Evolutionary conservation across 2,888 invertebrate species (phyloP).

Genomic region (Zonitis immaculata): DNA sequence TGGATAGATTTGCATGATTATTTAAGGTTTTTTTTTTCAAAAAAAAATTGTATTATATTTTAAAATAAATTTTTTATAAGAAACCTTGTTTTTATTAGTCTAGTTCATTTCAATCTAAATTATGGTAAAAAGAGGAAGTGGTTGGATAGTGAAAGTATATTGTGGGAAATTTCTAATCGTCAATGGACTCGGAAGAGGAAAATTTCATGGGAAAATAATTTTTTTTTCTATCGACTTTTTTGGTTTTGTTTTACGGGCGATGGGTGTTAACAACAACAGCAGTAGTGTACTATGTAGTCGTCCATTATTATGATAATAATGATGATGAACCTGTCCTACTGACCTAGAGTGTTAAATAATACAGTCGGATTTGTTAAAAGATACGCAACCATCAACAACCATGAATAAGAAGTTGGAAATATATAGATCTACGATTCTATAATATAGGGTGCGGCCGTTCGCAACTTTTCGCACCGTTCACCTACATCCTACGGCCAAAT

Average conservation of each 20-base stretch:
- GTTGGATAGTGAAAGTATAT: neutral
- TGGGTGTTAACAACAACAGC: too few relatives aligned
- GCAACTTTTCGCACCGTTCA: constrained; percentile 36
- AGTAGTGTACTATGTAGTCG: neutral
- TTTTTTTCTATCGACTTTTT: neutral
- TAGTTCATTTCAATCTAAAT: too few relatives aligned
- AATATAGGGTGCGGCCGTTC: neutral
- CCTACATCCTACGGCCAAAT: constrained; percentile 36
- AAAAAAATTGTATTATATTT: constrained; percentile 38
- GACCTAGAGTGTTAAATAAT: constrained; percentile 1
- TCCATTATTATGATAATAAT: neutral
- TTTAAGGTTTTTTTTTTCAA: constrained; percentile 7
- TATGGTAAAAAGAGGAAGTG: neutral
- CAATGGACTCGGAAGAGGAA: neutral
- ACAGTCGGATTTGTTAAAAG: neutral
- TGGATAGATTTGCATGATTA: constrained; percentile 1
- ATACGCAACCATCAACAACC: neutral
- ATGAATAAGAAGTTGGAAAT: neutral
- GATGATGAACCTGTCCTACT: constrained; percentile 1
- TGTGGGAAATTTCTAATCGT: neutral
- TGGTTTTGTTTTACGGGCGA: too few relatives aligned
- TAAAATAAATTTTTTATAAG: constrained; percentile 30
- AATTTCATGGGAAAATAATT: neutral
- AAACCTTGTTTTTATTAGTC: too few relatives aligned
- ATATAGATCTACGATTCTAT: neutral